Evolutionary conservation across 2,888 invertebrate species (phyloP).

Genomic region (Sminthurinus aureus): DNA sequence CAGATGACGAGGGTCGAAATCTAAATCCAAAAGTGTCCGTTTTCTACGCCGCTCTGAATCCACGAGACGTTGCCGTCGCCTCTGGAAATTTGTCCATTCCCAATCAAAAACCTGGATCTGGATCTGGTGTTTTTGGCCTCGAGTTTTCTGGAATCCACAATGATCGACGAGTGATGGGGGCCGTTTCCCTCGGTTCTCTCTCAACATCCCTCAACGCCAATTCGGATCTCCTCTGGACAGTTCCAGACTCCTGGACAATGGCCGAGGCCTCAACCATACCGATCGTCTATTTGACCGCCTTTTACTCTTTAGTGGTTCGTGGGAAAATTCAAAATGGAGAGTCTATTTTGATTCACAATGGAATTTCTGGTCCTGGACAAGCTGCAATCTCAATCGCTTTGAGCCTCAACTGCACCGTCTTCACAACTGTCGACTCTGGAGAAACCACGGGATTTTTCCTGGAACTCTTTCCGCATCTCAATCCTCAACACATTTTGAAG

Average conservation of each 20-base stretch:
- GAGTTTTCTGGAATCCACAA: slow-evolving; percentile 85
- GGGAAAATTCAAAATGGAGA: too few species aligned
- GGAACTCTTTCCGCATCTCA: slow-evolving; percentile 78
- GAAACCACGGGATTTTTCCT: slow-evolving; percentile 89
- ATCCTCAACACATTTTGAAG: slow-evolving; percentile 84
- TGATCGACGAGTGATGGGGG: slow-evolving; percentile 89
- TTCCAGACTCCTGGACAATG: slow-evolving; percentile 70
- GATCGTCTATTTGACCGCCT: slow-evolving; percentile 71
- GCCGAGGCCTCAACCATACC: slow-evolving; percentile 74
- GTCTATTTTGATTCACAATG: slow-evolving; percentile 88
- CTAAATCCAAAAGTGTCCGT: slow-evolving; percentile 62
- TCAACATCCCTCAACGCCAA: slow-evolving; percentile 67
- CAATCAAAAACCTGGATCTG: slow-evolving; percentile 83
- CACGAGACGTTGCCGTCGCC: slow-evolving; percentile 95
- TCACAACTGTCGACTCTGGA: slow-evolving; percentile 87
- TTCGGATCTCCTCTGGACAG: slow-evolving; percentile 65
- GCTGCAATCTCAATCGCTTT: slow-evolving; percentile 95
- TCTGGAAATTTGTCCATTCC: slow-evolving; percentile 91
- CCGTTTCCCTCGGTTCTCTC: slow-evolving; percentile 83
- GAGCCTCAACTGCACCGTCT: slow-evolving; percentile 86
- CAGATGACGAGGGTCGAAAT: slow-evolving; percentile 63
- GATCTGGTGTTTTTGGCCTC: slow-evolving; percentile 92
- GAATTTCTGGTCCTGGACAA: slow-evolving; percentile 95
- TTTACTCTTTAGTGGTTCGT: slow-evolving; percentile 78
- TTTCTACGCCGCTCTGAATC: slow-evolving; percentile 84